Evolutionary conservation across 2,888 invertebrate species (phyloP).

Genomic region (Drosophila mayaguana): DNA sequence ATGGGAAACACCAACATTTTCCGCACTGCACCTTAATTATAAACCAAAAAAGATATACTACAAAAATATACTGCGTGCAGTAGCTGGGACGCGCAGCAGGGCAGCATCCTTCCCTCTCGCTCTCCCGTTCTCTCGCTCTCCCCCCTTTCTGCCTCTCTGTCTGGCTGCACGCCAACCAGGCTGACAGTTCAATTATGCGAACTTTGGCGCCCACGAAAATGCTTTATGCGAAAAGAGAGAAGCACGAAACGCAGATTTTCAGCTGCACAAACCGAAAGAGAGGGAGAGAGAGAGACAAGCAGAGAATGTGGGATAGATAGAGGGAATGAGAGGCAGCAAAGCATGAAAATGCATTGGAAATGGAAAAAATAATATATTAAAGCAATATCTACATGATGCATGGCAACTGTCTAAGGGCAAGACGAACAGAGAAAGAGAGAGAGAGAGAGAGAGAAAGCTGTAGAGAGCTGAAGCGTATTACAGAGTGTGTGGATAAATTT

Average conservation of each 20-base stretch:
- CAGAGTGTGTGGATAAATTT: slow-evolving; percentile 58
- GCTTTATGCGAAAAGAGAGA: slow-evolving; percentile 17
- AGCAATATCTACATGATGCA: slow-evolving; percentile 75
- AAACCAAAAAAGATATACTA: slow-evolving; percentile 4
- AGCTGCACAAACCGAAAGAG: slow-evolving; percentile 13
- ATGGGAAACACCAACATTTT: slow-evolving; percentile 27
- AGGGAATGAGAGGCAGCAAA: slow-evolving; percentile 41
- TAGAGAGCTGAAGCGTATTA: slow-evolving; percentile 14
- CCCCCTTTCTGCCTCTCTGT: background rate
- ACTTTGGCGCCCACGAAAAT: slow-evolving; percentile 43
- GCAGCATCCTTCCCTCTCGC: slow-evolving; percentile 39
- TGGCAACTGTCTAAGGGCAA: slow-evolving; percentile 31
- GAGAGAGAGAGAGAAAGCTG: slow-evolving; percentile 11
- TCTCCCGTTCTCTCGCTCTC: background rate
- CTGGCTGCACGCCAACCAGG: slow-evolving; percentile 45
- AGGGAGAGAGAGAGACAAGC: background rate
- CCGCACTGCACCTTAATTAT: slow-evolving; percentile 56
- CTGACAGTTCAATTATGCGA: slow-evolving; percentile 79
- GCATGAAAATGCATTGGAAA: slow-evolving; percentile 61
- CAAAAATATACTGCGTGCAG: slow-evolving; percentile 30
- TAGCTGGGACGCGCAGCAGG: slow-evolving; percentile 7
- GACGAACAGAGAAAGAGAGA: slow-evolving; percentile 16
- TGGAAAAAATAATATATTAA: slow-evolving; percentile 36
- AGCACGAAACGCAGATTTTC: slow-evolving; percentile 15
- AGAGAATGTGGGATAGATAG: background rate